Evolutionary conservation across 2,113 vertebrate genomes (phyloP).

Genomic region (Desmodus rotundus): DNA sequence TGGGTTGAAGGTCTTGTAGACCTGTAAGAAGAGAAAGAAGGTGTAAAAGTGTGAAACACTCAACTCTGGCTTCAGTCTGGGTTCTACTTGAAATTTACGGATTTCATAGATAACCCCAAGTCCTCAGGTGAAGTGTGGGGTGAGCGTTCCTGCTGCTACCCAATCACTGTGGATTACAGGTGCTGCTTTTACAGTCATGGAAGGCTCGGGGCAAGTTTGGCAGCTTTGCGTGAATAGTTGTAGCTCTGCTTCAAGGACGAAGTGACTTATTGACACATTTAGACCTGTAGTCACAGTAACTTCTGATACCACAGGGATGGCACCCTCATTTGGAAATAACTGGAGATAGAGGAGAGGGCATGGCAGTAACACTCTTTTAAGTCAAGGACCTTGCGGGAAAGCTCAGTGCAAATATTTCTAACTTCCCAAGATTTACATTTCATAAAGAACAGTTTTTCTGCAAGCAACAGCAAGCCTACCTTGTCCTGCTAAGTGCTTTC

Average conservation of each 20-base stretch:
- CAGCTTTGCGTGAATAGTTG: neutral
- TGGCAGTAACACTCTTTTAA: neutral
- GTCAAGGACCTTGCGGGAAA: neutral
- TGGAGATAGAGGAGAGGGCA: neutral
- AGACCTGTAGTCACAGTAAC: neutral
- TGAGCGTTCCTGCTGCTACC: neutral
- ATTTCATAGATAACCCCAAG: neutral
- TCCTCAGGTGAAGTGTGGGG: neutral
- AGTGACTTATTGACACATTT: neutral
- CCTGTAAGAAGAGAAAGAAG: constrained; percentile 23
- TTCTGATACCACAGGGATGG: neutral
- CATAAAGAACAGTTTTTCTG: neutral
- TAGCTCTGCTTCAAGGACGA: neutral
- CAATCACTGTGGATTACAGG: neutral
- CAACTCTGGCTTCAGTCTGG: neutral
- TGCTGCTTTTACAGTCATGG: neutral
- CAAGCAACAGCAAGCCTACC: constrained; percentile 29
- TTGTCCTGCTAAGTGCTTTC: constrained; percentile 44
- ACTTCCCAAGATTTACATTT: neutral
- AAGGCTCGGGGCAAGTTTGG: neutral
- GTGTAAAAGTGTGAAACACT: neutral
- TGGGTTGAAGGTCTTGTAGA: constrained; percentile 30
- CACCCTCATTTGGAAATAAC: neutral
- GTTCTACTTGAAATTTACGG: neutral
- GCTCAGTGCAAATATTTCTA: neutral